Evolutionary conservation across 1,140 invertebrate species (phyloP), one percentile per base, ranked within the genome.

Genomic region (Drosophila bocki): DNA sequence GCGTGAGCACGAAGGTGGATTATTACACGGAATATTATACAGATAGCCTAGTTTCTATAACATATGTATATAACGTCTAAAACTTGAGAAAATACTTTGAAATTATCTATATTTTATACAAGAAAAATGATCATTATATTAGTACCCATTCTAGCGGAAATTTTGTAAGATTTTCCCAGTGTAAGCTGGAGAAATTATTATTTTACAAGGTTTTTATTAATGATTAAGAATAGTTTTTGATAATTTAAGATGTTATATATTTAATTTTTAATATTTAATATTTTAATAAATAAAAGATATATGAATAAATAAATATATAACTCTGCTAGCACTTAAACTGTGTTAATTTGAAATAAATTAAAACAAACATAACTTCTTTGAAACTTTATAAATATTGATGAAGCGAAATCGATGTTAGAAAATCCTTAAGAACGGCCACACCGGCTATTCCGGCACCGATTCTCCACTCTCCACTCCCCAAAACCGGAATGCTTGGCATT

Each of bases 1-100:
- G 58, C 64, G 12, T 37, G 59, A 62, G 35, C 64, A 67, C 64
- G 64, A 63, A 67, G 64, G 42, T 47, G 64, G 59, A 67, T 19
- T 67, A 37, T 19, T 54, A 22, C 51, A 54, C 17, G 51, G 42
- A 35, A 41, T 64, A 44, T n/a, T 35, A 26, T 60, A 64, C 57
- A 59, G n/a, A 67, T 63, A 67, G n/a, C 42, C 33, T 35, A 67
- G 58, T 47, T 54, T 37, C 51, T 15, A 22, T 19, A 35, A 37
- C 17, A 37, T 9, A 15, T 47, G 13, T 26, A 26, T 48, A 48
- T n/a, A 15, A 48, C 13, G 5, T 9, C 19, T 22, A 15, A 54
- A 22, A 22, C 51, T 37, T 54, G 51, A 22, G 51, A 37, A 37
- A 22, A 37, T 37, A 3, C 33, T 54, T 2, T 37, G 3, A 9